Evolutionary conservation across 1,140 invertebrate species (phyloP).

Genomic region (Pteromalus puparum): DNA sequence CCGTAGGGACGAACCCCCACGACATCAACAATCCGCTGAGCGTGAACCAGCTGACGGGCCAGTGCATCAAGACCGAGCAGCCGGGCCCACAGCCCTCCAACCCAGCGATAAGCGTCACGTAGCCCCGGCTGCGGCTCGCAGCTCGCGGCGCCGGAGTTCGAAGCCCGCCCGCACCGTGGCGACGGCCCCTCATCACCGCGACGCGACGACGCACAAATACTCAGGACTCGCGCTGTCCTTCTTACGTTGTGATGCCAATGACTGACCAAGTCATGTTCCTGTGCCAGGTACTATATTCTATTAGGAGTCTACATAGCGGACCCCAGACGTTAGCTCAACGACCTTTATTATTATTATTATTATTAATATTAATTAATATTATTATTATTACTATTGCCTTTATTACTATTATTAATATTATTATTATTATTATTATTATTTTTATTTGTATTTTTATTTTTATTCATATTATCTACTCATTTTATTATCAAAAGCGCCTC

Average conservation of each 20-base stretch:
- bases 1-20: constrained; percentile 91
- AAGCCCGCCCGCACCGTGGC: not conserved
- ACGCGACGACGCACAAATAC: constrained; percentile 72
- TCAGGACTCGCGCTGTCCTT: constrained; percentile 71
- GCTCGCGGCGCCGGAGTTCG: not conserved
- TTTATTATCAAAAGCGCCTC: constrained; percentile 43
- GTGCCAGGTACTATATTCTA: constrained; percentile 76
- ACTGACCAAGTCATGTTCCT: constrained; percentile 75
- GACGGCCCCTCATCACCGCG: not conserved
- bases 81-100: constrained; percentile 73
- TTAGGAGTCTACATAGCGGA: constrained; percentile 67
- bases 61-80: constrained; percentile 79
- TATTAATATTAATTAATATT: constrained; percentile 59
- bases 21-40: constrained; percentile 94
- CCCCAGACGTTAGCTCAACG: constrained; percentile 36
- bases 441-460: constrained; percentile 35
- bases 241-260: constrained; percentile 76
- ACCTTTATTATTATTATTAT: constrained; percentile 60
- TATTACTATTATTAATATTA: constrained; percentile 56
- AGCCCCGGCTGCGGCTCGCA: constrained; percentile 67
- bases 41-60: constrained; percentile 89
- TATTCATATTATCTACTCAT: constrained; percentile 4
- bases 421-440: constrained; percentile 60
- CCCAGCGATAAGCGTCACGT: constrained; percentile 79
- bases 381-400: constrained; percentile 57